These are phyloP conservation scores for Phengaris arion DNA, from an alignment of 2,888 invertebrate species.

Conservation along the genomic window DNA sequence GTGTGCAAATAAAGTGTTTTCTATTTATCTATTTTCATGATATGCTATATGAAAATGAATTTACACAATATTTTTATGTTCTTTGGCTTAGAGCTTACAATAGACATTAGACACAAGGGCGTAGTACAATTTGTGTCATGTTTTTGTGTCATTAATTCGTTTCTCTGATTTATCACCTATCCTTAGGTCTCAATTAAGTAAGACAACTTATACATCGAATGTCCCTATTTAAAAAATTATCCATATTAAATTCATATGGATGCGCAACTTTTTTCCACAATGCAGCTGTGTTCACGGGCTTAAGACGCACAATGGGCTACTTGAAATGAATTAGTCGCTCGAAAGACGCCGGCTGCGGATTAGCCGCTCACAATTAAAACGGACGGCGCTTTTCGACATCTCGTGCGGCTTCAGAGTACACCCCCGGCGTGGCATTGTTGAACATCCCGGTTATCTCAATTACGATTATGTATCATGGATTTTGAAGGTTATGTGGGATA, in stretches of 20 bases:
- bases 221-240: background rate
- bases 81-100: no score
- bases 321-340: constrained; percentile 67
- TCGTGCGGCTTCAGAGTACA: constrained; percentile 49
- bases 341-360: constrained; percentile 57
- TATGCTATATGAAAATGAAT: no score
- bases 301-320: constrained; percentile 55
- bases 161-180: no score
- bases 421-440: constrained; percentile 51
- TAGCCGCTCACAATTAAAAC: constrained; percentile 64
- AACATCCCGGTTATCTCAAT: constrained; percentile 49
- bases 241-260: constrained; percentile 28
- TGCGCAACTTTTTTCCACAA: constrained; percentile 38
- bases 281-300: constrained; percentile 52
- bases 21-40: no score
- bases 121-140: no score
- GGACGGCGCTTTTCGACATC: constrained; percentile 51
- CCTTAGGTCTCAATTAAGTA: background rate
- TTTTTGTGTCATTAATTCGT: no score
- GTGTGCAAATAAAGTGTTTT: no score
- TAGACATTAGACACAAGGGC: no score
- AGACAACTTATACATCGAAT: background rate
- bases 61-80: no score
- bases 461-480: background rate
- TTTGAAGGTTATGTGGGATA: background rate